Conservation (phyloP, 2,113 vertebrate species). For the Heterochromis multidens region DNA sequence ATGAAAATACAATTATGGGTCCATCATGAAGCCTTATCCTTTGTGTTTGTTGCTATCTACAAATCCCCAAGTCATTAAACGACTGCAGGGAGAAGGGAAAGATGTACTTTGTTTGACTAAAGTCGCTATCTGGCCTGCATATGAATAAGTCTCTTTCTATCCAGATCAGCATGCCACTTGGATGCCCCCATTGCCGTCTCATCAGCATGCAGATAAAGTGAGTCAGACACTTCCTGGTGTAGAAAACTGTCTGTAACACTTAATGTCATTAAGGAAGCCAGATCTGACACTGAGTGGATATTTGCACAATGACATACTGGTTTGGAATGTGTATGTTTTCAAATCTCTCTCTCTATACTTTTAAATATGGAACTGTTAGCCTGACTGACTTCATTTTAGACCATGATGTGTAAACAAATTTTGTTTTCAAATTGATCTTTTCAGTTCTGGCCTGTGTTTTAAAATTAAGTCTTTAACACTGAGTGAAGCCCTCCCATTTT, state of each 20-base stretch:
- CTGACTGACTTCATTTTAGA: neutral
- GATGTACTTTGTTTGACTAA: conserved; percentile 63
- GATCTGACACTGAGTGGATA: conserved; percentile 12
- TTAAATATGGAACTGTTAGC: neutral
- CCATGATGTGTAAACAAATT: neutral
- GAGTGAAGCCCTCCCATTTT: neutral
- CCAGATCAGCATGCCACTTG: conserved; percentile 52
- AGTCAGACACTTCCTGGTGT: conserved; percentile 50
- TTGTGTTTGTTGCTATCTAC: conserved; percentile 50
- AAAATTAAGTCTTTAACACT: neutral
- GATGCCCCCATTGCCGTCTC: conserved; percentile 43
- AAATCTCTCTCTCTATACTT: neutral
- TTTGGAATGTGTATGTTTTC: neutral
- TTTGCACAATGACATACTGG: neutral
- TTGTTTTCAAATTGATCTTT: neutral
- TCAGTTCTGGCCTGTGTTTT: neutral
- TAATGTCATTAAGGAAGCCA: conserved; percentile 33
- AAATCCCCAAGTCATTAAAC: conserved; percentile 63
- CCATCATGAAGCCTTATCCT: conserved; percentile 48
- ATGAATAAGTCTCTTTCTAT: conserved; percentile 57
- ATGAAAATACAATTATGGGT: conserved; percentile 58
- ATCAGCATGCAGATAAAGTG: conserved; percentile 62
- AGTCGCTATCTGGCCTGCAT: conserved; percentile 60
- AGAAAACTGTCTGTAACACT: conserved; percentile 59
- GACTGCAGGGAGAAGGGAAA: conserved; percentile 33